These are phyloP conservation scores for Mesochorus sp. DNA, from an alignment of 2,888 invertebrate species.

Conservation along the genomic window DNA sequence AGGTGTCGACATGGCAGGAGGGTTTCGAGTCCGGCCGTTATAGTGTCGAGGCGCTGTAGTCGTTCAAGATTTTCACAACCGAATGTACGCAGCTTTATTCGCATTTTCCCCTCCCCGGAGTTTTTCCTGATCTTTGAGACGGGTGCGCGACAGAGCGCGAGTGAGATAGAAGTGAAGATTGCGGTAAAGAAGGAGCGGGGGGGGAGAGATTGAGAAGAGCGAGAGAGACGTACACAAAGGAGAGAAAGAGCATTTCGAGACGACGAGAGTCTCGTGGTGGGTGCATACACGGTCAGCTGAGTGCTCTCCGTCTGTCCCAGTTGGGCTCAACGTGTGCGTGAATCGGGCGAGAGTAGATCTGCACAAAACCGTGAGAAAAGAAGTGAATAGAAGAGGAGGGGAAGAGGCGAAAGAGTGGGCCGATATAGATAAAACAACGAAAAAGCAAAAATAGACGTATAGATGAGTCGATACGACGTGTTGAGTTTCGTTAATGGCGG, in stretches of 20 bases:
- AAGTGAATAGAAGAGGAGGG: not conserved
- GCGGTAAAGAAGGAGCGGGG: not conserved
- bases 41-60: too few relatives aligned
- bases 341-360: not conserved
- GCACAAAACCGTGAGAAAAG: not conserved
- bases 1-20: too few relatives aligned
- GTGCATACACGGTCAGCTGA: conserved; percentile 52
- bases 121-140: not conserved
- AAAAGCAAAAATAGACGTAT: not conserved
- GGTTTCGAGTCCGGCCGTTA: not conserved
- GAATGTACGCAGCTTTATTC: conserved; percentile 1
- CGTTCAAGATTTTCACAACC: too few relatives aligned
- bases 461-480: conserved; percentile 33
- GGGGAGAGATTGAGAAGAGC: not conserved
- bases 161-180: too few relatives aligned
- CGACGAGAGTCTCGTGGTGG: conserved; percentile 40
- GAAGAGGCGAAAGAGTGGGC: not conserved
- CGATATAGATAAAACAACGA: conserved; percentile 7
- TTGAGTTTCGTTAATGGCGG: conserved; percentile 75
- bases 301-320: conserved; percentile 26
- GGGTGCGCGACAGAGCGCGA: too few relatives aligned
- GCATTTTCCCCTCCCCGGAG: conserved; percentile 3
- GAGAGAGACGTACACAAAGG: not conserved
- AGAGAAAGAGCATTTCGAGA: conserved; percentile 15
- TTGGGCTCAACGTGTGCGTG: conserved; percentile 33